Conservation (phyloP, 2,113 vertebrate genomes). For the Rhipidura dahli region DNA sequence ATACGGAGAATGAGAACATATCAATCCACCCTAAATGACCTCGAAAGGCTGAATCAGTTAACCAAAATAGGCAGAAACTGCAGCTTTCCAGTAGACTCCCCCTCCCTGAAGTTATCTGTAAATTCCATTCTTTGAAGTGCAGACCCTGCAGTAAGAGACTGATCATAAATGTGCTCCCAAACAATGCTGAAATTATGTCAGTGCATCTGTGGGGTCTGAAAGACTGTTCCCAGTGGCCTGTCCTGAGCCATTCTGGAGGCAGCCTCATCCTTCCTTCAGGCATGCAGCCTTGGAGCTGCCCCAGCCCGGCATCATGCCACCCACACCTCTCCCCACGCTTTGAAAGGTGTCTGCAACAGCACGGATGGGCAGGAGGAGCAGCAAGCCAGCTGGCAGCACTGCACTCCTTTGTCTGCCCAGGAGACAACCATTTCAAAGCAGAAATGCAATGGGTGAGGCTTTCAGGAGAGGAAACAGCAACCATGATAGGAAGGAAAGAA, state of each 20-base stretch:
- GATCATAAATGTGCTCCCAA: accelerated
- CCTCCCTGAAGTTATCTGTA: neutral
- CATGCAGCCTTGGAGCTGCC: neutral
- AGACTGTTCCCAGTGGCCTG: neutral
- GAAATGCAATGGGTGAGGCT: neutral
- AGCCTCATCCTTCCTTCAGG: neutral
- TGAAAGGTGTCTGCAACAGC: neutral
- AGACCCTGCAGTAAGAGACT: neutral
- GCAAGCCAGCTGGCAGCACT: neutral
- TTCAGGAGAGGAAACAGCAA: neutral
- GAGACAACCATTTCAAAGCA: neutral
- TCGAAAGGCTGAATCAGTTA: slow-evolving; percentile 20
- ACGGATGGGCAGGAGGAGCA: neutral
- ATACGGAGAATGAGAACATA: slow-evolving; percentile 33
- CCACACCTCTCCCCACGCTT: neutral
- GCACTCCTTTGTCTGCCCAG: neutral
- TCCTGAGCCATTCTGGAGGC: neutral
- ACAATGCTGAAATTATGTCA: neutral
- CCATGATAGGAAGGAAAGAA: neutral
- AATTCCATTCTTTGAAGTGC: neutral
- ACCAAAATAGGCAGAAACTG: slow-evolving; percentile 15
- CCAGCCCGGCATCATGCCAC: accelerated
- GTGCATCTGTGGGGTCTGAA: neutral
- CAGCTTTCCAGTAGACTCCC: neutral
- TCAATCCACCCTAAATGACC: slow-evolving; percentile 39